Evolutionary conservation across 2,797 vertebrate species (phyloP), one percentile per base, ranked within the genome.

Genomic region (Gymnoscopelus braueri): DNA sequence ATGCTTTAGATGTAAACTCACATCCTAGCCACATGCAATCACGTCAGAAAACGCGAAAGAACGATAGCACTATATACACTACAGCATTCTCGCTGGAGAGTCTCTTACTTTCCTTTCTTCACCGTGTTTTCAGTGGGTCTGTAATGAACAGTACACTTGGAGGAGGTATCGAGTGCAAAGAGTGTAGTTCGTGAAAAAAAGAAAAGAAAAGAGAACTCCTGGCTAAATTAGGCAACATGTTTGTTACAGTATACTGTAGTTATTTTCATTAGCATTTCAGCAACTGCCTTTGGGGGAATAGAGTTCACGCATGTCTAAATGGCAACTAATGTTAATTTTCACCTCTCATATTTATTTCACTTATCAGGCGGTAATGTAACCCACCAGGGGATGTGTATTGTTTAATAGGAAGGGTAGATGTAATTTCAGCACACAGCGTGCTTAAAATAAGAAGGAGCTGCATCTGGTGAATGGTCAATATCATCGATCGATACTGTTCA

Each of bases 391-490:
- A 44, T 44, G 69, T 44, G 63, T 60, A 66, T 82, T 83, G 75
- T 90, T 81, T 88, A 84, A 86, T 82, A 78, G 77, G 76, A 64
- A 86, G 88, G 64, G 69, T 80, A 83, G 80, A 80, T 84, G 83
- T 87, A 80, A 89, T 89, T 89, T 84, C 77, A 82, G 72, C 63
- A 23, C 83, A 65, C 72, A 60, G 71, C 78, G 66, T 50, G 79
- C 63, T 81, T 84, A 79, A 90, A 82, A 86, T 81, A 76, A 72
- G 59, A 75, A 64, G 80, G 84, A 84, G 71, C 65, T 90, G 85
- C 87, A 84, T 87, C 83, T 85, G 80, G 89, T 81, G 83, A 80
- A 80, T 89, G 89, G 89, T 93, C 92, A 94, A 93, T 93, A 93
- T 85, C 88, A 84, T 77, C 77, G 76, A 92, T 94, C 92, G 81